Conservation (phyloP, 1,140 invertebrate species). For the Plodia interpunctella region DNA sequence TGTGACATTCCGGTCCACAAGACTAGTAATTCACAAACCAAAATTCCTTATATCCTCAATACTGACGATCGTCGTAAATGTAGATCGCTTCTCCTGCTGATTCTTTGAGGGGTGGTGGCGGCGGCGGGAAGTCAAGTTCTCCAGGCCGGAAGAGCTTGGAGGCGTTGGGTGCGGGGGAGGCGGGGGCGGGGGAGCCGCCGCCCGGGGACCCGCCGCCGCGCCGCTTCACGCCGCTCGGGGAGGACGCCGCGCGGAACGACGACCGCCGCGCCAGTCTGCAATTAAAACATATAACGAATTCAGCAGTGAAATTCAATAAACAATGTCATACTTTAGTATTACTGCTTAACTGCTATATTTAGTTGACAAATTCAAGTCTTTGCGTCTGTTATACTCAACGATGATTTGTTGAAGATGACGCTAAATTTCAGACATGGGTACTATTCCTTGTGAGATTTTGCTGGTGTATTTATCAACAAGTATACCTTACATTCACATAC, state of each 20-base stretch:
- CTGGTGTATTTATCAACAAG: too few relatives aligned
- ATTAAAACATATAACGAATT: neutral
- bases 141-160: constrained; percentile 68
- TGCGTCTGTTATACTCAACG: too few relatives aligned
- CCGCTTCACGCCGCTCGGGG: constrained; percentile 59
- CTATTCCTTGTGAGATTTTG: too few relatives aligned
- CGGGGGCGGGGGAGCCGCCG: constrained; percentile 77
- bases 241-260: constrained; percentile 71
- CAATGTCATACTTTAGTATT: too few relatives aligned
- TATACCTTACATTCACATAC: too few relatives aligned
- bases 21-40: constrained; percentile 26
- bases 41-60: constrained; percentile 34
- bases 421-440: too few relatives aligned
- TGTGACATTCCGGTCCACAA: constrained; percentile 12
- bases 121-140: constrained; percentile 78
- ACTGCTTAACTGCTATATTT: too few relatives aligned
- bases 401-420: too few relatives aligned
- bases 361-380: too few relatives aligned
- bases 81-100: constrained; percentile 81
- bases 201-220: constrained; percentile 62
- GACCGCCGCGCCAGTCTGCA: constrained; percentile 77
- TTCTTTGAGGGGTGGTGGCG: constrained; percentile 78
- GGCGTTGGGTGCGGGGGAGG: constrained; percentile 70
- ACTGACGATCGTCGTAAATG: constrained; percentile 68
- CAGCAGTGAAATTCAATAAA: too few relatives aligned